Evolutionary conservation across 2,797 vertebrate species (phyloP), one percentile per base, ranked within the genome.

Genomic region (Sebastes nivosus): DNA sequence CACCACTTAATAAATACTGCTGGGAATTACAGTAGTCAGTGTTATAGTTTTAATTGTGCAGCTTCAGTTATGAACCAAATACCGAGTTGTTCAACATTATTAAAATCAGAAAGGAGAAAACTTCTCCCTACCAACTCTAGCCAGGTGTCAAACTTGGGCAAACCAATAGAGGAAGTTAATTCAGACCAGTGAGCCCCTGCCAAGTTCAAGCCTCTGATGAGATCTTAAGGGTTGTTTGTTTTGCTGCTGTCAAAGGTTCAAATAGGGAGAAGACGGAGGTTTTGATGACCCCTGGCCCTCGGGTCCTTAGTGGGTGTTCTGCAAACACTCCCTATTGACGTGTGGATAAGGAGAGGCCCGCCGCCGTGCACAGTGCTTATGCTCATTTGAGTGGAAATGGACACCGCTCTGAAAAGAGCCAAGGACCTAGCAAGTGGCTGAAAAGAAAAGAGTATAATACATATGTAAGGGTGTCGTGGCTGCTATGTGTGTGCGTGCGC

Each of bases 161-260:
- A 78, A 81, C 67, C 57, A 32, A 71, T 64, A 72, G 63, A 80
- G 60, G 81, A 89, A 87, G 88, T 90, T 90, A 88, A 91, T 89
- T 87, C 76, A 84, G 67, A 87, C 63, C 79, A 69, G 67, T 63
- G 79, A 89, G 75, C 72, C 80, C 74, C 82, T 80, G 83, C 89
- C 93, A 94, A 95, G 93, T 94, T 94, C 92, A 93, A 87, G 84
- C 92, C 91, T 88, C 87, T 92, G 92, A 93, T 92, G 92, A 92
- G 90, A 89, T 93, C 91, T 90, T 93, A 93, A 94, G 93, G 80
- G 91, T 77, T 94, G 92, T 94, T 94, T 94, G 93, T 93, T 95
- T 95, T 93, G 74, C 86, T 89, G 82, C 89, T 84, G 88, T 92
- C 90, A 93, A 93, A 92, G 87, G 89, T 90, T 93, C 89, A 91